Evolutionary conservation across 2,113 vertebrate genomes (phyloP).

Genomic region (Gobius niger): DNA sequence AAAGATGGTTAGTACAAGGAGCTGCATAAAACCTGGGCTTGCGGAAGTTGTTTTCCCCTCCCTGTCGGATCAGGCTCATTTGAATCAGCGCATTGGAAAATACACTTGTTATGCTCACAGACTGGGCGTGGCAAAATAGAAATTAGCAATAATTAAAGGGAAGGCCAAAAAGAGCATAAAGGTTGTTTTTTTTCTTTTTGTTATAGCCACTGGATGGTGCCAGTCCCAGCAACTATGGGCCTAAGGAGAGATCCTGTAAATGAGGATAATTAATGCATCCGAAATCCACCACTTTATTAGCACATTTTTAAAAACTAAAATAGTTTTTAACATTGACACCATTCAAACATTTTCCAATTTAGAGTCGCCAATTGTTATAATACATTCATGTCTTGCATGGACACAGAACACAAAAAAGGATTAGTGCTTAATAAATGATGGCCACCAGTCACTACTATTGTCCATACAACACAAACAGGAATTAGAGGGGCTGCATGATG

Average conservation of each 20-base stretch:
- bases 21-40: background rate
- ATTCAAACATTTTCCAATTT: no score
- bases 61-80: background rate
- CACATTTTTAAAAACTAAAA: no score
- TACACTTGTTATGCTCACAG: background rate
- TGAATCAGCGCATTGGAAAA: background rate
- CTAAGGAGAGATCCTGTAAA: background rate
- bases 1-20: background rate
- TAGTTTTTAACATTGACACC: no score
- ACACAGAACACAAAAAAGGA: no score
- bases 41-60: background rate
- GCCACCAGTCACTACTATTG: no score
- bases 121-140: background rate
- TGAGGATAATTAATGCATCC: background rate
- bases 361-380: no score
- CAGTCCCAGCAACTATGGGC: background rate
- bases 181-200: background rate
- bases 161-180: no score
- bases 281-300: background rate
- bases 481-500: no score
- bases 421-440: no score
- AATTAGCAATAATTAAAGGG: no score
- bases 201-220: background rate
- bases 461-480: no score
- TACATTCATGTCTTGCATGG: no score